Conservation (phyloP, 2,113 vertebrate genomes). For the Pomatostomus ruficeps region DNA sequence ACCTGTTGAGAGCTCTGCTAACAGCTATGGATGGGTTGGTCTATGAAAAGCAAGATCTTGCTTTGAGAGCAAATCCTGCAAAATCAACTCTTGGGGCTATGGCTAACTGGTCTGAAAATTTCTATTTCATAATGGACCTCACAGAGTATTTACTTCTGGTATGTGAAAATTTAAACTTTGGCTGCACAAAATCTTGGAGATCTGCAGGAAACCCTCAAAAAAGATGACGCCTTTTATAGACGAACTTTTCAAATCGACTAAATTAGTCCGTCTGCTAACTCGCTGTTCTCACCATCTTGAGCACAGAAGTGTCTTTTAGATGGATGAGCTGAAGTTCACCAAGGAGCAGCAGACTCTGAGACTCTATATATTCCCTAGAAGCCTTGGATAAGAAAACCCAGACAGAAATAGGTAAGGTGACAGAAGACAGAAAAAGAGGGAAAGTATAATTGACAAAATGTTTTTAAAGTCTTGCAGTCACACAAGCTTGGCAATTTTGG, state of each 20-base stretch:
- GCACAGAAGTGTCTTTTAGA: constrained; percentile 28
- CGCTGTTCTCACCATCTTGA: constrained; percentile 25
- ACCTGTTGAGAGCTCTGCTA: not conserved
- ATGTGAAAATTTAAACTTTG: not conserved
- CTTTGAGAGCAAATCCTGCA: not conserved
- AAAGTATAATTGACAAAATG: not conserved
- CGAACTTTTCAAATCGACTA: not conserved
- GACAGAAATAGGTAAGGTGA: constrained; percentile 31
- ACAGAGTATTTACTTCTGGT: not conserved
- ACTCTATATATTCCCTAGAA: not conserved
- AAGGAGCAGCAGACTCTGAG: not conserved
- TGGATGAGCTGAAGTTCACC: constrained; percentile 23
- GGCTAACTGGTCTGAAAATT: not conserved
- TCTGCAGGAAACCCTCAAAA: not conserved
- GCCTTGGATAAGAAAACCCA: not conserved
- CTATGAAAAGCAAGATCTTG: not conserved
- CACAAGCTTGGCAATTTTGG: not conserved
- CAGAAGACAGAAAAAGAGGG: not conserved
- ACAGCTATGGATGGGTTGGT: not conserved
- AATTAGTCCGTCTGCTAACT: constrained; percentile 23
- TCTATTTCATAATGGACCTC: not conserved
- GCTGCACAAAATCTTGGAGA: not conserved
- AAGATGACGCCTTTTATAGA: constrained; percentile 12
- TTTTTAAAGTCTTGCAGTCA: not conserved
- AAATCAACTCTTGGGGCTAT: not conserved